phyloP scores from a whole-genome alignment of 2,113 vertebrate species.

The Brachionichthys hirsutus region DNA sequence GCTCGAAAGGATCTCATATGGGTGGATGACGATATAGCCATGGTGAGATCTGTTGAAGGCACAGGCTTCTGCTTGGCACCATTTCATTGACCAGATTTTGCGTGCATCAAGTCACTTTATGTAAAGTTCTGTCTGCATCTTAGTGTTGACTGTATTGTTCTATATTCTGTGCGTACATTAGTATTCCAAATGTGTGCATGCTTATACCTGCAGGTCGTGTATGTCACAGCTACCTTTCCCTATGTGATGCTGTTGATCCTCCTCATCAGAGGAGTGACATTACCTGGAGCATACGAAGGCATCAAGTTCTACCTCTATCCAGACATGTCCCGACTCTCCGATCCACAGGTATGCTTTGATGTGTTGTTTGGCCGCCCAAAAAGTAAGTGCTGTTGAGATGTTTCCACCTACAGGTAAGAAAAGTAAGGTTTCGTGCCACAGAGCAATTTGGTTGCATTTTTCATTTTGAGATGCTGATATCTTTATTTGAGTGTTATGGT shows the following conservation, averaged over 20 bases:
- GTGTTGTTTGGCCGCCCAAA: no score
- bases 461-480: no score
- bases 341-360: constrained; percentile 88
- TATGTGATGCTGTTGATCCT: constrained; percentile 96
- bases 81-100: background rate
- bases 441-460: no score
- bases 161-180: background rate
- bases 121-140: constrained; percentile 7
- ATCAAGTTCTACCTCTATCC: constrained; percentile 99
- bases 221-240: constrained; percentile 95
- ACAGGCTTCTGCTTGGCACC: background rate
- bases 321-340: constrained; percentile 92
- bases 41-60: background rate
- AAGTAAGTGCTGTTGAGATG: background rate
- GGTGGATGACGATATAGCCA: no score
- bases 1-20: no score
- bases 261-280: constrained; percentile 89
- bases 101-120: background rate
- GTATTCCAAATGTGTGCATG: constrained; percentile 12
- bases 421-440: background rate
- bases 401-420: background rate
- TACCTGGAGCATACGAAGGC: constrained; percentile 90
- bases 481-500: no score
- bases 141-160: background rate
- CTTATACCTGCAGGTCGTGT: constrained; percentile 85